Percentiles rank a stretch among this genome's conserved stretches.
These are phyloP conservation scores for Sinonovacula constricta DNA, from an alignment of 1,140 invertebrate species.

Conservation along the genomic window DNA sequence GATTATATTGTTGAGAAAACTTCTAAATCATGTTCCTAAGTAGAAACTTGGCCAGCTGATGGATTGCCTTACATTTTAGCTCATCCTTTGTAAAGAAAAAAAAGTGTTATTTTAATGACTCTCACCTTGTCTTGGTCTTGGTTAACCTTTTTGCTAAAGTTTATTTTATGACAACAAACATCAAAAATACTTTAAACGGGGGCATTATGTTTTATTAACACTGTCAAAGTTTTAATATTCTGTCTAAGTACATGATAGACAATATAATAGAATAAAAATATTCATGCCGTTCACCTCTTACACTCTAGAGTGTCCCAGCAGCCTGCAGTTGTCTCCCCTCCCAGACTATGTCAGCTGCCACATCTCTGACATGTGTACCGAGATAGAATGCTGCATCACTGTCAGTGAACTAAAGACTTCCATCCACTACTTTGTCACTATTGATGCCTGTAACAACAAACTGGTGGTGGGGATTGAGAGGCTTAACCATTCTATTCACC, in stretches of 20 bases:
- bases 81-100: not conserved
- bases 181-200: not conserved
- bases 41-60: too few species aligned
- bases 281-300: not conserved
- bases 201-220: not conserved
- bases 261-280: not conserved
- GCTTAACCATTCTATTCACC: not conserved
- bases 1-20: not conserved
- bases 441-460: slow-evolving; percentile 11
- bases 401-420: not conserved
- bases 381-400: slow-evolving; percentile 6
- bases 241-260: not conserved
- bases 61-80: too few species aligned
- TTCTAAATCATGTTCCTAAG: too few species aligned
- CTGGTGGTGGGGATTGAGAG: slow-evolving; percentile 15
- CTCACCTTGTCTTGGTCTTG: too few species aligned
- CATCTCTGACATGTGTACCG: slow-evolving; percentile 21
- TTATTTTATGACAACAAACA: not conserved
- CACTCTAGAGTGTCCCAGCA: slow-evolving; percentile 12
- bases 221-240: not conserved
- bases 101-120: not conserved
- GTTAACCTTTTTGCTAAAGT: not conserved
- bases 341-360: not conserved
- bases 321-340: not conserved
- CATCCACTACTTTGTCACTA: slow-evolving; percentile 8